Percentiles rank a stretch among this genome's conserved stretches.
Evolutionary conservation across 2,888 invertebrate genomes (phyloP).

Genomic region (Drosophila sordidula): DNA sequence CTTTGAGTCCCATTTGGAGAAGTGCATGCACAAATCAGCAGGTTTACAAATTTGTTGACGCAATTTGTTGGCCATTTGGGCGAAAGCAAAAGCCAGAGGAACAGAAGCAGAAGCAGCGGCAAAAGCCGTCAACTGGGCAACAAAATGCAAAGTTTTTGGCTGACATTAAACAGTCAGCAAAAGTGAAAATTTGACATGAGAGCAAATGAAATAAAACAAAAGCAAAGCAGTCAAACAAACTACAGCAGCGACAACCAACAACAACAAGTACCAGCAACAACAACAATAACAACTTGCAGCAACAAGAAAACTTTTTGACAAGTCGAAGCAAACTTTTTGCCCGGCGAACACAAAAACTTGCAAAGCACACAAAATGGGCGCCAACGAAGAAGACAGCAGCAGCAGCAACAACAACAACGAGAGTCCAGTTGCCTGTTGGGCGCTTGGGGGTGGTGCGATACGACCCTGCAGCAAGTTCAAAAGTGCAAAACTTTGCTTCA

Average conservation of each 20-base stretch:
- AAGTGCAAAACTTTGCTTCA: constrained; percentile 71
- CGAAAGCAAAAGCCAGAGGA: constrained; percentile 14
- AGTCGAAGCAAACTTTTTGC: constrained; percentile 69
- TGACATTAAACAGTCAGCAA: constrained; percentile 76
- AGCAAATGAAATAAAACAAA: constrained; percentile 70
- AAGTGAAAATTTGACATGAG: constrained; percentile 77
- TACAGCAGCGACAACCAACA: constrained; percentile 25
- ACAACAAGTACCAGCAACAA: constrained; percentile 22
- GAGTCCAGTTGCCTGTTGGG: not conserved
- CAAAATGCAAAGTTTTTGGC: constrained; percentile 53
- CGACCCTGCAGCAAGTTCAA: constrained; percentile 74
- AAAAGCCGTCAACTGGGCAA: constrained; percentile 32
- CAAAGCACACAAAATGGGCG: constrained; percentile 67
- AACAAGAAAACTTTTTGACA: constrained; percentile 66
- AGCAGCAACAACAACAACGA: not conserved
- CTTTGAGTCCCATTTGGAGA: constrained; percentile 54
- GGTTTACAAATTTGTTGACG: constrained; percentile 61
- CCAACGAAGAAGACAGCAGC: constrained; percentile 35
- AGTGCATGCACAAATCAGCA: constrained; percentile 64
- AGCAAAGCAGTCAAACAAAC: constrained; percentile 40
- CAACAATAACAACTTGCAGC: constrained; percentile 23
- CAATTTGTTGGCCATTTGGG: constrained; percentile 52
- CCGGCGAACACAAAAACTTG: constrained; percentile 54
- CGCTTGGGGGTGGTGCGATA: constrained; percentile 1
- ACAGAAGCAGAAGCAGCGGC: constrained; percentile 4